Base-by-base conservation (phyloP, 2,797 vertebrate species). In the Sphaeramia orbicularis region DNA sequence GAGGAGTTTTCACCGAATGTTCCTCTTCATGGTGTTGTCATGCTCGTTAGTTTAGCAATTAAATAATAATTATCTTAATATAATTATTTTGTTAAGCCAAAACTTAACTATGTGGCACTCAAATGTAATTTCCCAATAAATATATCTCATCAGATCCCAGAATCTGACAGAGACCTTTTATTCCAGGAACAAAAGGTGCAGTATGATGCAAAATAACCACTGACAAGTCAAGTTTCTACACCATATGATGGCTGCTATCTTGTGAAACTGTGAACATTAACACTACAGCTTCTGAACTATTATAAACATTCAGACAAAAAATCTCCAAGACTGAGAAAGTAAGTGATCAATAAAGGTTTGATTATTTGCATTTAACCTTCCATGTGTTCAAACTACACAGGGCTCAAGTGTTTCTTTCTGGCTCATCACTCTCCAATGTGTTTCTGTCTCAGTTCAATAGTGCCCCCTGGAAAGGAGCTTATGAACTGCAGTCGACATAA, bases 401-500 rank as follows among this genome's bases (percentile, higher is more conserved):
- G 43, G 65, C 58, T 66, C 3, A 59, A 57, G 54, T 41, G 44
- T 65, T 69, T 68, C 57, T 79, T 44, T 51, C 65, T 62, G 74
- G 65, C 74, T 86, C 61, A 61, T 62, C 50, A 71, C 56, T 80
- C 54, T 27, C 7, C 7, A 45, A 12, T 42, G 15, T 14, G 18
- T 43, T 54, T 81, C 64, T 92, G 83, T 90, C 74, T 85, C 65
- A 83, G 93, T 81, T 93, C 89, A 94, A 95, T 89, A 93, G 64
- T 94, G 94, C 94, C 93, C 92, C 91, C 94, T 94, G 89, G 89
- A 92, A 86, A 43, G 61, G 9, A 58, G 4, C 53, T 7, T 55
- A 4, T 70, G 80, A 35, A 92, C 58, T 90, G 86, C 89, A 89
- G 19, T 42, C 49, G 51, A 21, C 9, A 13, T 32, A 63, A 55